Conservation (phyloP, 2,797 vertebrate species). For the Octomys mimax region DNA sequence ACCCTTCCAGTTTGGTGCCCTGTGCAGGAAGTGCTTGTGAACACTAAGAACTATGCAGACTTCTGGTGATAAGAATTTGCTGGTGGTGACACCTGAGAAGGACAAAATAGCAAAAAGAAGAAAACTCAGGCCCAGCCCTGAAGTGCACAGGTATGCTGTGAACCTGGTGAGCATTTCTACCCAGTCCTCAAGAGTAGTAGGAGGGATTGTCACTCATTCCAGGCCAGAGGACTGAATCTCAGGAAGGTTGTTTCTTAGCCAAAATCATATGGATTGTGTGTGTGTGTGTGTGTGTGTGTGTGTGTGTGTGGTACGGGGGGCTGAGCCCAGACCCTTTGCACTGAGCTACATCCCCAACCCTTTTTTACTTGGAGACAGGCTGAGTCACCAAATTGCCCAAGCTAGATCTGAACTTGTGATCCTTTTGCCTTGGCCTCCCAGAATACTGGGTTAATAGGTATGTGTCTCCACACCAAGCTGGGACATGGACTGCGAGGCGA, state of each 20-base stretch:
- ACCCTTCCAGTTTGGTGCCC: background rate
- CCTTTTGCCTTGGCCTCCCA: background rate
- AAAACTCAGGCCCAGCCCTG: background rate
- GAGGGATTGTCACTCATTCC: background rate
- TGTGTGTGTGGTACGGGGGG: background rate
- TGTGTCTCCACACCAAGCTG: background rate
- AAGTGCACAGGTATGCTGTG: background rate
- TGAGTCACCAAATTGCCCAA: background rate
- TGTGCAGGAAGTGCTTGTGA: background rate
- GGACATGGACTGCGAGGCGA: background rate
- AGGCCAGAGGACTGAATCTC: background rate
- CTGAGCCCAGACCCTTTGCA: background rate
- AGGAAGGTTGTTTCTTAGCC: background rate
- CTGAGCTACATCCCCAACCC: background rate
- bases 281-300: background rate
- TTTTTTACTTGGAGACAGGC: background rate
- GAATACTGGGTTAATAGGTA: background rate
- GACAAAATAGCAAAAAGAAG: background rate
- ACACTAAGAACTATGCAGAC: background rate
- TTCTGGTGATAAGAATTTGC: background rate
- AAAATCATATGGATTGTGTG: background rate
- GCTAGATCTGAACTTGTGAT: background rate
- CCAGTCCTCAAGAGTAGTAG: background rate
- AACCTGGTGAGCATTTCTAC: accelerated
- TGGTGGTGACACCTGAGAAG: background rate